Evolutionary conservation across 2,797 vertebrate species (phyloP).

Genomic region (Peromyscus attwateri): DNA sequence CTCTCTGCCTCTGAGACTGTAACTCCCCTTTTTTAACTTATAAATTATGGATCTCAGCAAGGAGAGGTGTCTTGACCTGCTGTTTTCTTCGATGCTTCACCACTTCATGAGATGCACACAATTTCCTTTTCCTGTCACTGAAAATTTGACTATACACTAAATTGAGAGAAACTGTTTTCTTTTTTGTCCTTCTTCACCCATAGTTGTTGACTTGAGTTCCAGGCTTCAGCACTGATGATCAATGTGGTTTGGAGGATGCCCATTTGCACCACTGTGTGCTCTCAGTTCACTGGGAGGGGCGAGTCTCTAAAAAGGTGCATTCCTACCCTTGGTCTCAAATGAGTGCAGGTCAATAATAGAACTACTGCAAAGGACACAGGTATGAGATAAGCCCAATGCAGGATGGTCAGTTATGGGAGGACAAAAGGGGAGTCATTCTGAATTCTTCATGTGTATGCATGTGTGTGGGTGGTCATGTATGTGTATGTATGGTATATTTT

Average conservation of each 20-base stretch:
- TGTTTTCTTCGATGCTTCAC: conserved; percentile 38
- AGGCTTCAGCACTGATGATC: background rate
- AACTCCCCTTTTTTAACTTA: background rate
- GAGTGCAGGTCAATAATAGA: rapidly evolving
- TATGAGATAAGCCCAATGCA: no score
- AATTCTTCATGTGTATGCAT: background rate
- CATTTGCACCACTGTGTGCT: background rate
- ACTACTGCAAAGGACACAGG: rapidly evolving
- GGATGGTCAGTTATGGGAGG: background rate
- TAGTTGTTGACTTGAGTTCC: background rate
- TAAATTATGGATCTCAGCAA: conserved; percentile 55
- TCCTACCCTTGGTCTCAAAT: rapidly evolving
- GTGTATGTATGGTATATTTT: background rate
- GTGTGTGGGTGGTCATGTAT: background rate
- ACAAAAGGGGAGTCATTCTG: background rate
- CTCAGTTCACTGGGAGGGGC: background rate
- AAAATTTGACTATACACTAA: background rate
- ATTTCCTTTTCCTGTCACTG: background rate
- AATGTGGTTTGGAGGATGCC: rapidly evolving
- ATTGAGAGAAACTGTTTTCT: background rate
- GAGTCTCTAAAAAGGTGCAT: background rate
- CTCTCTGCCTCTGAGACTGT: background rate
- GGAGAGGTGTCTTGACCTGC: background rate
- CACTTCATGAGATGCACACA: background rate
- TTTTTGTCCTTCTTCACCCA: background rate